Conservation (phyloP, 2,113 vertebrate genomes). For the Pedionomus torquatus region DNA sequence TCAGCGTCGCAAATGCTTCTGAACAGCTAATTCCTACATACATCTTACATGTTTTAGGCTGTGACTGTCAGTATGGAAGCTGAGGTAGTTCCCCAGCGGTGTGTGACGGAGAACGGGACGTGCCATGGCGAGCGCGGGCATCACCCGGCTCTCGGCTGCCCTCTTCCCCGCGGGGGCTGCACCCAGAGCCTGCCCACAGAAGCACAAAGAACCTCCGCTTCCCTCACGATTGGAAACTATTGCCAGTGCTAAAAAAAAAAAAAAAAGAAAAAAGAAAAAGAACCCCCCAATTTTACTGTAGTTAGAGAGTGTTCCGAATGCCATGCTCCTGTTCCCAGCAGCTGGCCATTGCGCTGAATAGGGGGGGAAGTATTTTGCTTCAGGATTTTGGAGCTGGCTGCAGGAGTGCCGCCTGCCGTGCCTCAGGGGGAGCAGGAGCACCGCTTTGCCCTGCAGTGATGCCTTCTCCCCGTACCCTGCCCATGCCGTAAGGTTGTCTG, state of each 20-base stretch:
- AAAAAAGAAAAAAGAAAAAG: not conserved
- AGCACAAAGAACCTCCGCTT: not conserved
- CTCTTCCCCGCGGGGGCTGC: not conserved
- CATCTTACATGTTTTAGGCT: not conserved
- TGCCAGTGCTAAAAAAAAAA: not conserved
- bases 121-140: not conserved
- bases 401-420: not conserved
- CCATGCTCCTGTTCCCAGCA: not conserved
- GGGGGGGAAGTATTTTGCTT: not conserved
- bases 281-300: not conserved
- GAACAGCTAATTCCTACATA: not conserved
- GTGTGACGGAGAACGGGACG: not conserved
- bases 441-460: not conserved
- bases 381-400: not conserved
- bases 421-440: not conserved
- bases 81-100: not conserved
- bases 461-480: not conserved
- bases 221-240: not conserved
- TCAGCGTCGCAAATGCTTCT: not conserved
- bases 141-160: not conserved
- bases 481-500: not conserved
- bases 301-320: not conserved
- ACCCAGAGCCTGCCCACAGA: not conserved
- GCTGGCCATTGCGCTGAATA: not conserved
- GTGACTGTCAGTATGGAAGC: not conserved